A percentile compares a stretch with the other conserved stretches of the same genome.
These are phyloP conservation scores for Trididemnum miniatum DNA, from an alignment of 23 tunicate genomes.

Conservation along the genomic window DNA sequence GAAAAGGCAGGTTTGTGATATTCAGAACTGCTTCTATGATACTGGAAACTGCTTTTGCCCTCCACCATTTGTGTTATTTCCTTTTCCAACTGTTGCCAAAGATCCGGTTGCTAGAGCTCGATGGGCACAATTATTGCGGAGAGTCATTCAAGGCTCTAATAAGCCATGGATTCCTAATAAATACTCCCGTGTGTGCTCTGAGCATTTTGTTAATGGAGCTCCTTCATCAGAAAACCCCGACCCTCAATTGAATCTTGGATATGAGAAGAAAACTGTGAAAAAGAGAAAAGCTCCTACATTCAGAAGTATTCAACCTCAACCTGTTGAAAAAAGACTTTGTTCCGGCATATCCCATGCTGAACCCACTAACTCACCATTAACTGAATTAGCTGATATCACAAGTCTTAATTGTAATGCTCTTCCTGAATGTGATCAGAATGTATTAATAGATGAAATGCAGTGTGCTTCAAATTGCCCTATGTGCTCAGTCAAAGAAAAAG, in stretches of 20 bases:
- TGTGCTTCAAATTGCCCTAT: too few relatives aligned
- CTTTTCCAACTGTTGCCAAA: not conserved
- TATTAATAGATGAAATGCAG: too few relatives aligned
- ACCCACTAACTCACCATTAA: too few relatives aligned
- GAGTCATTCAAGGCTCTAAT: not conserved
- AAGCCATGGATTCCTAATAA: not conserved
- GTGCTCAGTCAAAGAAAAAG: too few relatives aligned
- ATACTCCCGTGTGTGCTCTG: not conserved
- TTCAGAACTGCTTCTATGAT: not conserved
- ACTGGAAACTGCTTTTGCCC: not conserved
- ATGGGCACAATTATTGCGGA: not conserved
- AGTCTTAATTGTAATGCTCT: not conserved
- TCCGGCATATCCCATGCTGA: too few relatives aligned
- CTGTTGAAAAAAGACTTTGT: too few relatives aligned
- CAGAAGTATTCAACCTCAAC: not conserved
- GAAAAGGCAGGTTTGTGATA: too few relatives aligned
- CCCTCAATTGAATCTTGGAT: not conserved
- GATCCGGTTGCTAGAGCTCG: not conserved
- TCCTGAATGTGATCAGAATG: not conserved
- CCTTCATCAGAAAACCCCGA: not conserved
- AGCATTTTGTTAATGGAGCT: not conserved
- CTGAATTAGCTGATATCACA: too few relatives aligned
- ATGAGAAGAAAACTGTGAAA: not conserved
- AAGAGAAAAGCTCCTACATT: not conserved
- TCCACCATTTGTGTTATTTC: not conserved